A percentile compares a stretch with the other conserved stretches of the same genome.
phyloP scores from a whole-genome alignment of 1,140 invertebrate species.

The Eueides isabella region DNA sequence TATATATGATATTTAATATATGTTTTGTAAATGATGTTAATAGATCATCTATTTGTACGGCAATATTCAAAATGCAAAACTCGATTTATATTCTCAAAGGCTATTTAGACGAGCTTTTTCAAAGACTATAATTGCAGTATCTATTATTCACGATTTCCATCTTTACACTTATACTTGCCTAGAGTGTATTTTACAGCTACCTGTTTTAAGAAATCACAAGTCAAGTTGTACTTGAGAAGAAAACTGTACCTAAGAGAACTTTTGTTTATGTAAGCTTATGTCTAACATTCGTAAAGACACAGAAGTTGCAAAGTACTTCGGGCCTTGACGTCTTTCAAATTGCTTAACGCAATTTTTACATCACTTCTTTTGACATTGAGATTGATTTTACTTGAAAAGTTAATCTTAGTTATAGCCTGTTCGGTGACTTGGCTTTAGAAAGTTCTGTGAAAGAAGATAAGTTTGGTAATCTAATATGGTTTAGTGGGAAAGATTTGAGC shows the following conservation, averaged over 20 bases:
- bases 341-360: constrained; percentile 26
- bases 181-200: background rate
- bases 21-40: no score
- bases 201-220: background rate
- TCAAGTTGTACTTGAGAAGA: background rate
- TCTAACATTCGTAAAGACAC: background rate
- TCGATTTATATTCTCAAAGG: constrained; percentile 16
- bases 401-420: constrained; percentile 25
- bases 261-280: background rate
- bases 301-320: background rate
- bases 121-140: constrained; percentile 16
- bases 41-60: constrained; percentile 13
- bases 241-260: background rate
- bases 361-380: constrained; percentile 15
- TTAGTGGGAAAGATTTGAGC: constrained; percentile 3
- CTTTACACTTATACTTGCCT: constrained; percentile 3
- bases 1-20: background rate
- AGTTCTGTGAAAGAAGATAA: background rate
- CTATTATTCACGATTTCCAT: constrained; percentile 15
- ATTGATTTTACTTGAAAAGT: constrained; percentile 22
- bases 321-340: constrained; percentile 24
- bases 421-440: constrained; percentile 16
- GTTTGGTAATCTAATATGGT: constrained; percentile 16
- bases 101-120: background rate
- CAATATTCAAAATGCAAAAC: constrained; percentile 1